A percentile compares a stretch with the other conserved stretches of the same genome.
Conservation (phyloP, 2,797 vertebrate genomes). For the Tenualosa ilisha region DNA sequence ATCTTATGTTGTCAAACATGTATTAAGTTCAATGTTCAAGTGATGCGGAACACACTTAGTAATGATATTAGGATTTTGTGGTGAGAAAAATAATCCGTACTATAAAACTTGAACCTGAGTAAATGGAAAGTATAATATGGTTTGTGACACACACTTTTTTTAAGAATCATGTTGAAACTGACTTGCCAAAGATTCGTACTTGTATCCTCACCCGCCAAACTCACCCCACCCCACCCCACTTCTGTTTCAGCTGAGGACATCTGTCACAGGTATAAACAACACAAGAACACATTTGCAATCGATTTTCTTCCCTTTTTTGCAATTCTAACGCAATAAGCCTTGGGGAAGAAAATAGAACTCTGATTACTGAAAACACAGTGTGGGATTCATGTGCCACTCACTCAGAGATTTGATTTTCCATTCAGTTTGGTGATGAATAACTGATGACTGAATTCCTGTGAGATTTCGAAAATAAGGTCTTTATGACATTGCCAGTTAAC, state of each 20-base stretch:
- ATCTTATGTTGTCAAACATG: not conserved
- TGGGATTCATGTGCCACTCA: not conserved
- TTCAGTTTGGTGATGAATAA: constrained; percentile 17
- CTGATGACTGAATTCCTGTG: not conserved
- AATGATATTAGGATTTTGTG: not conserved
- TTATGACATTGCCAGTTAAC: not conserved
- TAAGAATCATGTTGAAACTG: not conserved
- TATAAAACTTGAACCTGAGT: too few relatives aligned
- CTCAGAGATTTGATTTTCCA: constrained; percentile 2
- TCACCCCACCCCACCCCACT: not conserved
- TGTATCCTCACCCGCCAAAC: not conserved
- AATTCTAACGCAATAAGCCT: constrained; percentile 12
- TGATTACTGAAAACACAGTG: not conserved
- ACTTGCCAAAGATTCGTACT: not conserved
- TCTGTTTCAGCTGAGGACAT: not conserved
- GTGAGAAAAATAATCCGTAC: not conserved
- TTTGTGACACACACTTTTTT: not conserved
- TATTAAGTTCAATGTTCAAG: not conserved
- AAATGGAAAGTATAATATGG: not conserved
- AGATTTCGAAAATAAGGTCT: not conserved
- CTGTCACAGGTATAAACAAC: constrained; percentile 15
- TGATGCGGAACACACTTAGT: not conserved
- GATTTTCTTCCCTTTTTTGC: constrained; percentile 13
- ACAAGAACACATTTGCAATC: constrained; percentile 17
- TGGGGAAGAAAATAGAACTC: not conserved